A percentile compares a stretch with the other conserved stretches of the same genome.
Evolutionary conservation across 2,797 vertebrate species (phyloP).

Genomic region (Mergus octosetaceus): DNA sequence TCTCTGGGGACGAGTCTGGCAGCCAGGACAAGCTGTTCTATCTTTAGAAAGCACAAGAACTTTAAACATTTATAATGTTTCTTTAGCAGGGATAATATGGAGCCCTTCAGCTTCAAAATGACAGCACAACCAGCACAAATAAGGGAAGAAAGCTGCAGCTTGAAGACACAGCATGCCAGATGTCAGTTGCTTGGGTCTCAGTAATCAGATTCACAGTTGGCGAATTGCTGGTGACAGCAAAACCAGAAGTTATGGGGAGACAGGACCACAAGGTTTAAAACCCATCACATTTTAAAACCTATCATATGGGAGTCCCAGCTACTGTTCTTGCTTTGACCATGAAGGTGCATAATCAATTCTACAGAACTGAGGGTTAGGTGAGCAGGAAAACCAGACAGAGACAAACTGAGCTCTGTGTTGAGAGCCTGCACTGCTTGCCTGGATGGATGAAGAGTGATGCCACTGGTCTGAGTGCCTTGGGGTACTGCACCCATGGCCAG

Average conservation of each 20-base stretch:
- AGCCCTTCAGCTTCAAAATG: background rate
- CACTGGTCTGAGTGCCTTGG: background rate
- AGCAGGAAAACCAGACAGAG: background rate
- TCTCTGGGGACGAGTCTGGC: background rate
- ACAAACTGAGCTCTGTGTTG: background rate
- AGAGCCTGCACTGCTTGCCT: background rate
- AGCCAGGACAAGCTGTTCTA: constrained; percentile 3
- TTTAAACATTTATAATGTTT: constrained; percentile 40
- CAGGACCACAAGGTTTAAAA: background rate
- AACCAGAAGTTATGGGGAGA: background rate
- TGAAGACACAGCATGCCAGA: background rate
- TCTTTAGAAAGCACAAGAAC: constrained; percentile 23
- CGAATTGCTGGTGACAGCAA: background rate
- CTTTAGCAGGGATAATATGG: background rate
- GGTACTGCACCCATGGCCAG: background rate
- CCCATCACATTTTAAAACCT: background rate
- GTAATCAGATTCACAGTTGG: background rate
- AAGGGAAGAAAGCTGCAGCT: background rate
- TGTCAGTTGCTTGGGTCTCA: background rate
- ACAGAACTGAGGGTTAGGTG: background rate
- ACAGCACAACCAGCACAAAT: background rate
- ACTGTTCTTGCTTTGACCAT: background rate
- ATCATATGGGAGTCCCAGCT: background rate
- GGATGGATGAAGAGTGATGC: background rate
- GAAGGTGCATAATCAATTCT: background rate